phyloP scores from a whole-genome alignment of 1,140 invertebrate genomes.

The Antheraea mylitta region DNA sequence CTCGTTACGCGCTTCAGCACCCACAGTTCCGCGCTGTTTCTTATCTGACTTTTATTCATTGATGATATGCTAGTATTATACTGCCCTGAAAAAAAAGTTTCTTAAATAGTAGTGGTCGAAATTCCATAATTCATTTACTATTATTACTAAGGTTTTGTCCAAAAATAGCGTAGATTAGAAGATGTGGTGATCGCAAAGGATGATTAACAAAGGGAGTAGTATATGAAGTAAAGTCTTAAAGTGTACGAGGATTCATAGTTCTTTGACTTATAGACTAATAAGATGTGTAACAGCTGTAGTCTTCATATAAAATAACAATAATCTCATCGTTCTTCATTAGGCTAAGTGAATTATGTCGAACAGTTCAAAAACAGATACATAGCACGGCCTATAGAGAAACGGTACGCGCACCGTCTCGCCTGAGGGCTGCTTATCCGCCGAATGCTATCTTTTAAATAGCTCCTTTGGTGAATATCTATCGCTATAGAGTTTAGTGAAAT shows the following conservation, averaged over 20 bases:
- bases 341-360: neutral
- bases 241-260: too few relatives aligned
- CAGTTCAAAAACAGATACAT: conserved; percentile 2
- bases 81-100: neutral
- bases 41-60: conserved; percentile 8
- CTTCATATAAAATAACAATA: too few relatives aligned
- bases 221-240: too few relatives aligned
- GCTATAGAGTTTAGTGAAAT: conserved; percentile 22
- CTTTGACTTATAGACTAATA: too few relatives aligned
- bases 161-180: too few relatives aligned
- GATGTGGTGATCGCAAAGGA: too few relatives aligned
- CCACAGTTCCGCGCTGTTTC: conserved; percentile 29
- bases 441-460: conserved; percentile 54
- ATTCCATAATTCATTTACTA: too few relatives aligned
- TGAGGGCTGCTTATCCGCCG: conserved; percentile 26
- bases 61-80: neutral
- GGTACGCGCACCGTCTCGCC: conserved; percentile 54
- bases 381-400: conserved; percentile 38
- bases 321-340: too few relatives aligned
- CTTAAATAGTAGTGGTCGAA: too few relatives aligned
- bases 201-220: too few relatives aligned
- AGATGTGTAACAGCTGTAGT: too few relatives aligned
- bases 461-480: conserved; percentile 46
- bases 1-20: conserved; percentile 61
- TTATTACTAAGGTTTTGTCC: too few relatives aligned